Evolutionary conservation across 2,888 invertebrate species (phyloP), one percentile per base, ranked within the genome.

Genomic region (Coecobrya sp.): DNA sequence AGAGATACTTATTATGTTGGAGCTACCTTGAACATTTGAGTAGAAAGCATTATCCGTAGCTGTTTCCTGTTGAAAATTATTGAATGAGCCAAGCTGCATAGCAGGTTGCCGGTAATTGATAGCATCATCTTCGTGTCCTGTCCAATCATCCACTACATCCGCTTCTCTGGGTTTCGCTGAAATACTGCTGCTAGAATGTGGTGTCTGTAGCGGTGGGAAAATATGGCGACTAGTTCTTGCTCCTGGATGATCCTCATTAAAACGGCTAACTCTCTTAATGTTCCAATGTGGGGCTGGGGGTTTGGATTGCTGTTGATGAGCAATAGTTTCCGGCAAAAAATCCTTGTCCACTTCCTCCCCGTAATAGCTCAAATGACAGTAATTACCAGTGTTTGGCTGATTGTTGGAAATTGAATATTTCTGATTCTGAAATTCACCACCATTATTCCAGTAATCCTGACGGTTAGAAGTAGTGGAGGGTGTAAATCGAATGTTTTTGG

Each of bases 311-410:
- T 55, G 19, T 1, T 55, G 55, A 55, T 55, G 55, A 55, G 5
- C n/a, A n/a, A 27, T 7, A 2, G 16, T 3, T 13, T 76, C 45
- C 0, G 76, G 76, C 11, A 76, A 76, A 45, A 19, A 76, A 1
- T 76, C 76, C 16, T 76, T 76, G 76, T 76, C 76, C 0, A 76
- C 13, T 25, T 76, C 76, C 25, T 76, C 76, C 5, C 76, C 76
- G 19, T 76, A 76, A 76, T 76, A 76, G 25, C 76, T 76, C 25
- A 76, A 30, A n/a, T 13, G 76, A 13, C 19, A 25, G 16, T 76
- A 76, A 11, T 76, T 1, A 0, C 22, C 45, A 2, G 76, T 11
- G 13, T 1, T 30, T 0, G 68, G 25, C 19, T 65, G 62, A 52
- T 11, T 1, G 52, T n/a, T n/a, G n/a, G n/a, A n/a, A n/a, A 1